Evolutionary conservation across 2,888 invertebrate genomes (phyloP), one percentile per base, ranked within the genome.

Genomic region (Hypomecis punctinalis): DNA sequence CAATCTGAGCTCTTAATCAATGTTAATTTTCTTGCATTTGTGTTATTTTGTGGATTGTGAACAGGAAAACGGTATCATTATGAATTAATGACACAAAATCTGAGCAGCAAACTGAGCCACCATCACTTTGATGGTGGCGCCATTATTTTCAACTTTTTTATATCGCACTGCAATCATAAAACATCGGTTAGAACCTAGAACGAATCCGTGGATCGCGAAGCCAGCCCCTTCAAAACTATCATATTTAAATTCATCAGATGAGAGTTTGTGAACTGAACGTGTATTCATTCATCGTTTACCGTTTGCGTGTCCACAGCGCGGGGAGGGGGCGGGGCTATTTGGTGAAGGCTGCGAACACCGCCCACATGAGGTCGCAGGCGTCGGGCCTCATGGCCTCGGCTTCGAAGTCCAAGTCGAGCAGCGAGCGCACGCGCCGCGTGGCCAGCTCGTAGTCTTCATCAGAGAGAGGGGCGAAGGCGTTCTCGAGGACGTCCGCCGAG

Each of bases 401-500:
- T 89, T 99, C 99, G 90, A 98, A 98, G 93, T 99, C 99, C 77
- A 99, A 95, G 89, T 99, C 99, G 76, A 99, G 95, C 54, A 99
- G 94, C 79, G 98, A 97, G 75, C 99, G 95, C 55, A 99, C 98
- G 82, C 99, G 96, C 81, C 98, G 97, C 96, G 99, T 99, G 67
- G 99, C 99, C 76, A 99, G 94, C 92, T 99, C 99, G 86, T 99
- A 99, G 91, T 99, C 99, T 82, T 99, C 99, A 79, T 98, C 98
- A 57, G 97, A 97, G 9, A 99, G 94, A 3, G 99, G 99, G 33
- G 99, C 98, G 90, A 99, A 99, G 59, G 99, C 99, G 91, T 99
- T 99, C 93, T 99, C 99, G 61, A 99, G 94, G 35, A 99, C 99
- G 90, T 99, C 99, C 58, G 99, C 98, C 7, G 99, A 98, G 88